These are phyloP conservation scores for Cydia splendana DNA, from an alignment of 1,140 invertebrate species.

Conservation along the genomic window DNA sequence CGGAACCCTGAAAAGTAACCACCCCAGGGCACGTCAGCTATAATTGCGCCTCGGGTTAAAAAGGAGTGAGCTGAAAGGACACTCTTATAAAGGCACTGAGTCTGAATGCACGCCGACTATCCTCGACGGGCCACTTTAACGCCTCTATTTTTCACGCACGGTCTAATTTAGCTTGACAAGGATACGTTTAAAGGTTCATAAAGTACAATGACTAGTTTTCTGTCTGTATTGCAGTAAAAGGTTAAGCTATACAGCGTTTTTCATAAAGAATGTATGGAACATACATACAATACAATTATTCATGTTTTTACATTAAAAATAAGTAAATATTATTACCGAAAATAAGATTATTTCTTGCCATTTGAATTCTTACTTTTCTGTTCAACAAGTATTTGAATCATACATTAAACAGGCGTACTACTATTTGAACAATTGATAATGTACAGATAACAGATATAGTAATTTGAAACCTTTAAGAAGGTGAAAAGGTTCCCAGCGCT, in stretches of 20 bases:
- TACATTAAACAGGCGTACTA: too few relatives aligned
- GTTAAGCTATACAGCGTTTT: constrained; percentile 40
- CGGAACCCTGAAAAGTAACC: constrained; percentile 45
- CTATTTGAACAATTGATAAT: too few relatives aligned
- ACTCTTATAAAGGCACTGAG: constrained; percentile 50
- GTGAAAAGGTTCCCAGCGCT: too few relatives aligned
- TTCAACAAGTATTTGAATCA: too few relatives aligned
- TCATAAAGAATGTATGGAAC: not conserved
- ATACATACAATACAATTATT: too few relatives aligned
- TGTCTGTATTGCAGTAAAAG: constrained; percentile 48
- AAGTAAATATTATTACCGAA: too few relatives aligned
- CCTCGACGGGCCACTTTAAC: constrained; percentile 8
- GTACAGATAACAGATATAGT: too few relatives aligned
- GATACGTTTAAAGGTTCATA: constrained; percentile 20
- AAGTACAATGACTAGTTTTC: constrained; percentile 50
- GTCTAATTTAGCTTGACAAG: constrained; percentile 30
- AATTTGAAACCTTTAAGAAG: too few relatives aligned
- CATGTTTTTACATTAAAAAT: too few relatives aligned
- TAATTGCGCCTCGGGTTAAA: constrained; percentile 55
- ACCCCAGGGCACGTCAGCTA: constrained; percentile 49
- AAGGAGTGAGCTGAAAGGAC: constrained; percentile 53
- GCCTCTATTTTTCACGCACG: constrained; percentile 6
- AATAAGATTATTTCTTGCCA: too few relatives aligned
- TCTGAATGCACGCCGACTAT: constrained; percentile 39
- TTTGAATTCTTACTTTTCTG: too few relatives aligned